Conservation (phyloP, 2,888 invertebrate species). For the Epinotia nisella region DNA sequence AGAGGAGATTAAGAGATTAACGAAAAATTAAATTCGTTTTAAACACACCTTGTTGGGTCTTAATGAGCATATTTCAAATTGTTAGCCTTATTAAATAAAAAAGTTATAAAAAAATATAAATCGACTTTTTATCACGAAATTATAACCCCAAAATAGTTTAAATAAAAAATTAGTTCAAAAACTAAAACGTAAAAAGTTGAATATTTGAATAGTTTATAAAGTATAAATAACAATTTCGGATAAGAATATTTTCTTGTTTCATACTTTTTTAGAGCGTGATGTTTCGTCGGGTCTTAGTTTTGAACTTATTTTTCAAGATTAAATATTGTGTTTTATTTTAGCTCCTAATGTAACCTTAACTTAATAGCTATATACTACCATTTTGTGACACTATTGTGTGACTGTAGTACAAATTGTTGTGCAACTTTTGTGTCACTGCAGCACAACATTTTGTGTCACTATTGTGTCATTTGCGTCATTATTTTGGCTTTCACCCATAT, state of each 20-base stretch:
- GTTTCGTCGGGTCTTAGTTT: conserved; percentile 8
- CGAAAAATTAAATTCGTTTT: background rate
- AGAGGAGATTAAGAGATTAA: conserved; percentile 8
- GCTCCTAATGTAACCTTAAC: conserved; percentile 21
- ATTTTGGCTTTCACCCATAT: too few relatives aligned
- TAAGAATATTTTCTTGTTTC: conserved; percentile 8
- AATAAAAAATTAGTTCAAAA: background rate
- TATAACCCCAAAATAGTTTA: conserved; percentile 6
- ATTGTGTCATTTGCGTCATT: conserved; percentile 18
- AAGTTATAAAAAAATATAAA: conserved; percentile 4
- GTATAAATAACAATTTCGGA: conserved; percentile 9
- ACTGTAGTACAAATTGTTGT: conserved; percentile 27
- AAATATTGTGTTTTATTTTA: conserved; percentile 9
- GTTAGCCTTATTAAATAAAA: conserved; percentile 4
- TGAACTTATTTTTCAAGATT: conserved; percentile 4
- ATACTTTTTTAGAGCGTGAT: conserved; percentile 6
- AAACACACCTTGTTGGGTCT: too few relatives aligned
- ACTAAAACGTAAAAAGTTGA: conserved; percentile 15
- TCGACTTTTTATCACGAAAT: conserved; percentile 13
- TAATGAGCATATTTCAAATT: conserved; percentile 4
- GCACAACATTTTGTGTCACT: conserved; percentile 27
- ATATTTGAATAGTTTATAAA: conserved; percentile 5
- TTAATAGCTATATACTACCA: conserved; percentile 21
- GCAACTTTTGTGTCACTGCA: conserved; percentile 20
- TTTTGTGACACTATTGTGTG: conserved; percentile 27